Conservation (phyloP, 2,888 invertebrate genomes). For the Himalopsyche japonica region DNA sequence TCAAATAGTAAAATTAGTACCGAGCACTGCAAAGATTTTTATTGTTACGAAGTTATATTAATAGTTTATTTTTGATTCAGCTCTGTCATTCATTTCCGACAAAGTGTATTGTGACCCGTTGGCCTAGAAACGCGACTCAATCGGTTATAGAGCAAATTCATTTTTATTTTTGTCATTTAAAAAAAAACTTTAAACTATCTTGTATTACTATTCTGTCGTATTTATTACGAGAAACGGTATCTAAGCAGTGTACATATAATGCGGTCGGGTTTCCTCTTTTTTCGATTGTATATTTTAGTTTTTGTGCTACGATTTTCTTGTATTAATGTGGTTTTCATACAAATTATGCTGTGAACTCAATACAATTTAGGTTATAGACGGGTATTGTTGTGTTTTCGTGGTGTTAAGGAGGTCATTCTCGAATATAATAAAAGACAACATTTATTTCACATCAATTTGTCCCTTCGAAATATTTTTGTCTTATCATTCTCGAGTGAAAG, state of each 20-base stretch:
- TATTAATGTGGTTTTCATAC: not conserved
- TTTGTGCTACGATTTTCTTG: not conserved
- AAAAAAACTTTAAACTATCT: not conserved
- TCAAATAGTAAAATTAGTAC: too few relatives aligned
- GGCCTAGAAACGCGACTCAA: not conserved
- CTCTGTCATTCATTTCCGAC: not conserved
- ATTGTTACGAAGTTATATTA: not conserved
- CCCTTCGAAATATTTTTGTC: not conserved
- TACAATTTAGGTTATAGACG: not conserved
- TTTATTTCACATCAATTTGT: not conserved
- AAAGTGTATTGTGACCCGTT: not conserved
- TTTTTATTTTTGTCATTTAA: not conserved
- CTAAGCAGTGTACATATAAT: not conserved
- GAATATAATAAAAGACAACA: not conserved
- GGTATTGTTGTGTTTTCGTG: not conserved
- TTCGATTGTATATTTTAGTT: not conserved
- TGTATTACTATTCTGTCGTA: not conserved
- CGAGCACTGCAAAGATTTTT: too few relatives aligned
- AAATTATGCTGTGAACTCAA: not conserved
- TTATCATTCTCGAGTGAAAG: too few relatives aligned
- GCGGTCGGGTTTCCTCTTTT: not conserved
- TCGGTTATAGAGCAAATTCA: not conserved
- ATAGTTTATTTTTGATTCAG: not conserved
- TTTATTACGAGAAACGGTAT: not conserved
- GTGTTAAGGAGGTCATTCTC: not conserved